Percentiles rank a stretch among this genome's conserved stretches.
phyloP scores from a whole-genome alignment of 1,140 invertebrate species.

The Drosophila pandora region DNA sequence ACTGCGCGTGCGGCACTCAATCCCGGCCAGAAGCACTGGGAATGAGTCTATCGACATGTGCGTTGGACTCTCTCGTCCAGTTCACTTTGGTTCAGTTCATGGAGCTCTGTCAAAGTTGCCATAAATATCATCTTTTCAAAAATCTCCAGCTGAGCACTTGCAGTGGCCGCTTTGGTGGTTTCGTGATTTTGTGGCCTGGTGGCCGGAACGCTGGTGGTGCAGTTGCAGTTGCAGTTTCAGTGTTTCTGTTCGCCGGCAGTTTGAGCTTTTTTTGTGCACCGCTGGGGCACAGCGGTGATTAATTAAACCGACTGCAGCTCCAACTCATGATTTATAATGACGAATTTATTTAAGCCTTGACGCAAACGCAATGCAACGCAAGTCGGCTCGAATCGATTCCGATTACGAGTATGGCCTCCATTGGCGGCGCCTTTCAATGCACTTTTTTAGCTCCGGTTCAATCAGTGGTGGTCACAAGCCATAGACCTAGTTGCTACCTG shows the following conservation, averaged over 20 bases:
- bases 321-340: conserved; percentile 80
- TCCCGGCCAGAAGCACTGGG: conserved; percentile 46
- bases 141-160: conserved; percentile 79
- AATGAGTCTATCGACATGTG: conserved; percentile 74
- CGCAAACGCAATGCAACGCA: conserved; percentile 17
- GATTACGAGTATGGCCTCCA: conserved; percentile 57
- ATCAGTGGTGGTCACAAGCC: conserved; percentile 11
- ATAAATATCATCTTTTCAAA: conserved; percentile 83
- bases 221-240: conserved; percentile 30
- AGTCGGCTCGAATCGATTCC: conserved; percentile 35
- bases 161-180: conserved; percentile 21
- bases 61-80: not conserved
- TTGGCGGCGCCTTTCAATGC: conserved; percentile 56
- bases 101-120: conserved; percentile 79
- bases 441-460: conserved; percentile 47
- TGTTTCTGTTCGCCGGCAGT: conserved; percentile 23
- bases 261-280: conserved; percentile 71
- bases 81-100: conserved; percentile 29
- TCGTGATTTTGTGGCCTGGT: conserved; percentile 10
- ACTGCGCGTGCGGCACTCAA: conserved; percentile 75
- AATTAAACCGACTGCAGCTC: conserved; percentile 48
- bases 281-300: conserved; percentile 57
- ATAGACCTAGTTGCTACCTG: not conserved
- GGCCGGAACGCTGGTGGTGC: conserved; percentile 3
- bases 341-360: conserved; percentile 80